A percentile compares a stretch with the other conserved stretches of the same genome.
phyloP scores from a whole-genome alignment of 2,113 vertebrate genomes.

The Polypterus senegalus region DNA sequence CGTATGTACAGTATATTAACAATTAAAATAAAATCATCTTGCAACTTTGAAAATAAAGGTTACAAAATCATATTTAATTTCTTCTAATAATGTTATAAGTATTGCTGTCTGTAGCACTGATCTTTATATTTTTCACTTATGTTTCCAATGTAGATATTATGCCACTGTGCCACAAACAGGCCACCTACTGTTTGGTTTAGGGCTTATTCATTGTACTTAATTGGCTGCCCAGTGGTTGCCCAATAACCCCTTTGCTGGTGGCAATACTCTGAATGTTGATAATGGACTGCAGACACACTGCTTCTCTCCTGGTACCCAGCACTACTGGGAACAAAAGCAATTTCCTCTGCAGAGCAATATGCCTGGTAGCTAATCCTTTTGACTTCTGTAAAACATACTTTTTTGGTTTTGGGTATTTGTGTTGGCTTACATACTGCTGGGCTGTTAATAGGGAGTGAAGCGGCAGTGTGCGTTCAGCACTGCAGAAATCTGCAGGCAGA shows the following conservation, averaged over 20 bases:
- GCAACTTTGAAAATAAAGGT: no score
- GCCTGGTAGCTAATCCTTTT: slow-evolving; percentile 73
- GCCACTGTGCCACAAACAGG: slow-evolving; percentile 77
- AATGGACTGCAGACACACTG: slow-evolving; percentile 70
- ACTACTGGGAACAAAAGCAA: slow-evolving; percentile 75
- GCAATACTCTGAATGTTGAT: slow-evolving; percentile 66
- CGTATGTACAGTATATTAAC: no score
- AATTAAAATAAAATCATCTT: no score
- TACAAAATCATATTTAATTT: no score
- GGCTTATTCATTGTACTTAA: slow-evolving; percentile 79
- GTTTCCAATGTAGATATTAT: slow-evolving; percentile 75
- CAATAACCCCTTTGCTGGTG: slow-evolving; percentile 76
- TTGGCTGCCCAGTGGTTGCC: slow-evolving; percentile 81
- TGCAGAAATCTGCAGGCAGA: slow-evolving; percentile 71
- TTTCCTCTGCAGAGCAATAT: slow-evolving; percentile 74
- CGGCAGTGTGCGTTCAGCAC: slow-evolving; percentile 69
- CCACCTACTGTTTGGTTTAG: slow-evolving; percentile 72
- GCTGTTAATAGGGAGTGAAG: slow-evolving; percentile 76
- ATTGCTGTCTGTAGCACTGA: slow-evolving; percentile 48
- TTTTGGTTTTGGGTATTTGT: slow-evolving; percentile 78
- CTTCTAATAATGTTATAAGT: no score
- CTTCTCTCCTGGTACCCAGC: slow-evolving; percentile 73
- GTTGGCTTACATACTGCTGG: slow-evolving; percentile 70
- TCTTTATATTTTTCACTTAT: no score
- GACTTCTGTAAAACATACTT: slow-evolving; percentile 74